These are phyloP conservation scores for Trachythela sp. DNA, from an alignment of 64 coral and sea anemone species.

Conservation along the genomic window DNA sequence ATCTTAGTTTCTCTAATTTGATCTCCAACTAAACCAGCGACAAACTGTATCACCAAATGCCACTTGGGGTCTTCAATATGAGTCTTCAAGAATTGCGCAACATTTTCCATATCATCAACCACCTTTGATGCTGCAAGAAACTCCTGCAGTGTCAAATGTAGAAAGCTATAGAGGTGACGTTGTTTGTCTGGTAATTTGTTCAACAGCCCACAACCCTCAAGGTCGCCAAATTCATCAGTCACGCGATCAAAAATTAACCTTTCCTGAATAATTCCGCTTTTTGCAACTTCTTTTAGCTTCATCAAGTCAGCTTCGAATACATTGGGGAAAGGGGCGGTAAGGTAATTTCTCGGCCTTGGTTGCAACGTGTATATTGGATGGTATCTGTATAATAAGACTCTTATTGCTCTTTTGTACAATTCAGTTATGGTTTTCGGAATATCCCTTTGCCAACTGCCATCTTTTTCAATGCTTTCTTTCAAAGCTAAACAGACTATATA, in stretches of 20 bases:
- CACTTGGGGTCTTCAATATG: no score
- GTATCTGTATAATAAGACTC: not conserved
- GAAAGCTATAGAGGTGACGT: conserved; percentile 36
- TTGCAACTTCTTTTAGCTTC: conserved; percentile 32
- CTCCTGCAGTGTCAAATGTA: conserved; percentile 66
- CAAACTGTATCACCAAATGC: no score
- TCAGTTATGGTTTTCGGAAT: no score
- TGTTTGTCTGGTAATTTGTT: conserved; percentile 39
- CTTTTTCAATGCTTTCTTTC: no score
- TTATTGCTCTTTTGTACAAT: no score
- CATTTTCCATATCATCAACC: no score
- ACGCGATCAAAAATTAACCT: conserved; percentile 32
- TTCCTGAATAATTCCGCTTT: conserved; percentile 24
- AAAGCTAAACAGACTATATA: no score
- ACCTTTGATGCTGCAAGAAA: no score
- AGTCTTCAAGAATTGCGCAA: no score
- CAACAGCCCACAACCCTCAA: conserved; percentile 48
- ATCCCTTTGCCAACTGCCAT: no score
- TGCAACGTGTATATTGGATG: conserved; percentile 17
- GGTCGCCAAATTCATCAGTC: not conserved
- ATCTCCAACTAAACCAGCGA: no score
- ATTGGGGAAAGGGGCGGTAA: not conserved
- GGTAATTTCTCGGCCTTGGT: not conserved
- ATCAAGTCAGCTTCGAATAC: not conserved
- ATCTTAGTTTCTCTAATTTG: no score